Conservation (phyloP, 2,797 vertebrate species). For the Pygocentrus nattereri region DNA sequence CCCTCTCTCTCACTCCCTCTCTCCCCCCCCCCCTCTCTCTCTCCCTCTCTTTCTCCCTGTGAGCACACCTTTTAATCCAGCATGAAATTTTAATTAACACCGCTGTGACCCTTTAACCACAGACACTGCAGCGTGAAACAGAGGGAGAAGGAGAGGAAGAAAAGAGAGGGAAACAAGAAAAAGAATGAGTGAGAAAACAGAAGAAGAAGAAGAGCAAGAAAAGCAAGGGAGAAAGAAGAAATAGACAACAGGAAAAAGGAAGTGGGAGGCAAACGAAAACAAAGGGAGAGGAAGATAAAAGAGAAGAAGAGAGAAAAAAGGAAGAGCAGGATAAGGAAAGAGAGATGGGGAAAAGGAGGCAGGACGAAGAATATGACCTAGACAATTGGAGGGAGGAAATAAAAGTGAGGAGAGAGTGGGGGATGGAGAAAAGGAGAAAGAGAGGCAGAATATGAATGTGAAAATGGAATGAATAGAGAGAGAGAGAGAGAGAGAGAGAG, state of each 20-base stretch:
- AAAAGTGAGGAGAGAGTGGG: too few species aligned
- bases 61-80: conserved; percentile 52
- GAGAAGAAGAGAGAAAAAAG: not conserved
- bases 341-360: not conserved
- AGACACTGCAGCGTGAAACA: conserved; percentile 14
- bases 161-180: conserved; percentile 4
- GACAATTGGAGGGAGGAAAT: too few species aligned
- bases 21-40: too few species aligned
- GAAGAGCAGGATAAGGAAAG: not conserved
- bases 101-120: conserved; percentile 24
- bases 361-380: not conserved
- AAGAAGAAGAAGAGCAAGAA: too few species aligned
- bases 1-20: too few species aligned
- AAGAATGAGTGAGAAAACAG: conserved; percentile 26
- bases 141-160: conserved; percentile 32
- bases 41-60: not conserved
- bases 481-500: too few species aligned
- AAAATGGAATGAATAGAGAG: too few species aligned
- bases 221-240: conserved; percentile 41
- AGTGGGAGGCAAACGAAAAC: conserved; percentile 67
- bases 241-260: conserved; percentile 13
- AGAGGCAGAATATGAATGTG: too few species aligned
- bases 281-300: not conserved
- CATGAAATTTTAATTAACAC: conserved; percentile 48
- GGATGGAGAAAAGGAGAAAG: too few species aligned